Percentiles rank a stretch among this genome's conserved stretches.
phyloP scores from a whole-genome alignment of 2,888 invertebrate species.

The Eurois occulta region DNA sequence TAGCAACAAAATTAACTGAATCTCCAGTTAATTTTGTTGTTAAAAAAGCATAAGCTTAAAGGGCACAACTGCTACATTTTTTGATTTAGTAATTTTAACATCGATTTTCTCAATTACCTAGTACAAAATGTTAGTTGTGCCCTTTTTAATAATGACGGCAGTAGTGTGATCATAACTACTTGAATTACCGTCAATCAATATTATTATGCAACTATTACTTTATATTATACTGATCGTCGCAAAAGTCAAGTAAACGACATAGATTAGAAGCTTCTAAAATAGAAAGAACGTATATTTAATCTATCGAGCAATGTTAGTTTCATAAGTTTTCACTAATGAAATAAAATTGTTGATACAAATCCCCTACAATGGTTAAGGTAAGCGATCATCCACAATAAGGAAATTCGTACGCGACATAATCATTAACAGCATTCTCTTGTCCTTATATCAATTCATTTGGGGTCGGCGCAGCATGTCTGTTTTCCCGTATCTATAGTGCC shows the following conservation, averaged over 20 bases:
- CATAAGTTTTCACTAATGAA: neutral
- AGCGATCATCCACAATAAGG: neutral
- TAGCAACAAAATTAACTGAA: too few relatives aligned
- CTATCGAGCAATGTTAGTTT: neutral
- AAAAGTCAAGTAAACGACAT: neutral
- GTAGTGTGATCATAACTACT: neutral
- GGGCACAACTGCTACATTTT: too few relatives aligned
- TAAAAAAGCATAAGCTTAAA: too few relatives aligned
- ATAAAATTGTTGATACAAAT: neutral
- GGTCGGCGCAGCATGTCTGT: neutral
- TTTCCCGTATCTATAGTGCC: neutral
- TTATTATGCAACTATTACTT: neutral
- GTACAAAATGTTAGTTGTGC: too few relatives aligned
- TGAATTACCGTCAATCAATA: neutral
- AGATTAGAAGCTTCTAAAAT: neutral
- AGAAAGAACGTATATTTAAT: neutral
- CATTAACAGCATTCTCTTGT: neutral
- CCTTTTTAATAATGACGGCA: too few relatives aligned
- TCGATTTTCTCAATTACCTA: too few relatives aligned
- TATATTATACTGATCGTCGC: neutral
- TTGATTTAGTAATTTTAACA: too few relatives aligned
- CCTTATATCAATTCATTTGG: neutral
- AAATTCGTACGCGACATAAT: neutral
- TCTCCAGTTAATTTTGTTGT: too few relatives aligned
- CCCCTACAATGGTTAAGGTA: neutral